These are phyloP conservation scores for Rhagophthalmus giganteus DNA, from an alignment of 2,888 invertebrate genomes.

Conservation along the genomic window DNA sequence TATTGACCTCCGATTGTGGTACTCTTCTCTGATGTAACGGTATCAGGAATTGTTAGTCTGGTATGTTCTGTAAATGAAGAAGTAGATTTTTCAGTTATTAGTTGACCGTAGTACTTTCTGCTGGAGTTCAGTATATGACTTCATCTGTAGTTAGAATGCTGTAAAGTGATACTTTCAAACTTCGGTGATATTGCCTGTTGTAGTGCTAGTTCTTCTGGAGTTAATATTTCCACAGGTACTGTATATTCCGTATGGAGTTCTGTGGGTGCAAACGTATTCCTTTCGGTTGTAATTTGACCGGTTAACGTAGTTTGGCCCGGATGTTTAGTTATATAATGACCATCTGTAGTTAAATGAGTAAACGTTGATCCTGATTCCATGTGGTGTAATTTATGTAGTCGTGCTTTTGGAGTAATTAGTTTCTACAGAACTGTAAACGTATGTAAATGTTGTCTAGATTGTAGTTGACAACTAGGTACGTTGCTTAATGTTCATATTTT, in stretches of 20 bases:
- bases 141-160: neutral
- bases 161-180: neutral
- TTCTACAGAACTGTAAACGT: too few species aligned
- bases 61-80: neutral
- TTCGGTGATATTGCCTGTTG: neutral
- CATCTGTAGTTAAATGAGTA: too few species aligned
- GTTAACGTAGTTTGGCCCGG: too few species aligned
- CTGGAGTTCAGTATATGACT: neutral
- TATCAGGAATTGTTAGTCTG: neutral
- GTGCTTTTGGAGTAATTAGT: too few species aligned
- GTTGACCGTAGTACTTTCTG: neutral
- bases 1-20: neutral
- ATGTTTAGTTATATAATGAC: neutral
- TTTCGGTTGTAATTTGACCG: too few species aligned
- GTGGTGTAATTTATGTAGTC: too few species aligned
- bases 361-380: too few species aligned
- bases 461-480: too few species aligned
- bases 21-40: too few species aligned
- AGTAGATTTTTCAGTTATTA: neutral
- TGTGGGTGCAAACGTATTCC: too few species aligned
- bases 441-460: too few species aligned
- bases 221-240: neutral
- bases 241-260: neutral
- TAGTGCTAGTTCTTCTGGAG: constrained; percentile 1
- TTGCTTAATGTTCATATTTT: too few species aligned